These are phyloP conservation scores for Petrocephalus microphthalmus DNA, from an alignment of 2,113 vertebrate species.

Conservation along the genomic window DNA sequence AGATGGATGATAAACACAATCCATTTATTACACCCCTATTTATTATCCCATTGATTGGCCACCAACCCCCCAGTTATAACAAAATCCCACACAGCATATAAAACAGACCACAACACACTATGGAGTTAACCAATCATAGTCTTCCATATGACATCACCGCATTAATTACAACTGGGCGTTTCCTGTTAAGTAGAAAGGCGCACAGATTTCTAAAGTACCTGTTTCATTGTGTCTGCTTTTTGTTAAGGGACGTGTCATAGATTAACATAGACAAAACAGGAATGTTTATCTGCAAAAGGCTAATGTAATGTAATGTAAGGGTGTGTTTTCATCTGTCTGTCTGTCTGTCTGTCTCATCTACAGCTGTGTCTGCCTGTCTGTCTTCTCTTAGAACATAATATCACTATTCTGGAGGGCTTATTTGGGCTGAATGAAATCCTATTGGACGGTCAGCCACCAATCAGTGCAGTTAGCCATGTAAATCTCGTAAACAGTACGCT, in stretches of 20 bases:
- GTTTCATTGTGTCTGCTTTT: too few relatives aligned
- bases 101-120: background rate
- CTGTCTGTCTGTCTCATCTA: background rate
- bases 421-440: background rate
- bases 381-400: background rate
- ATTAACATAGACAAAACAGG: too few relatives aligned
- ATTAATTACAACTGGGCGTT: too few relatives aligned
- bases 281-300: too few relatives aligned
- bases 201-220: too few relatives aligned
- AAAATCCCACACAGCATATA: background rate
- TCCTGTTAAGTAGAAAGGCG: too few relatives aligned
- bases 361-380: background rate
- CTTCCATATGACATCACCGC: too few relatives aligned
- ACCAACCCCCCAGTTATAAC: background rate
- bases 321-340: too few relatives aligned
- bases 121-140: background rate
- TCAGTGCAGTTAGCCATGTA: background rate
- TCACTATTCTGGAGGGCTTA: background rate
- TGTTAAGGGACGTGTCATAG: too few relatives aligned
- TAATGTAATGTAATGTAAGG: too few relatives aligned
- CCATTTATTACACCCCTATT: background rate
- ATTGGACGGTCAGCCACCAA: background rate
- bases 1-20: background rate
- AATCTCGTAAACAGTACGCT: background rate
- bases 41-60: too few relatives aligned